phyloP scores from a whole-genome alignment of 2,113 vertebrate species.

The Ictidomys tridecemlineatus region DNA sequence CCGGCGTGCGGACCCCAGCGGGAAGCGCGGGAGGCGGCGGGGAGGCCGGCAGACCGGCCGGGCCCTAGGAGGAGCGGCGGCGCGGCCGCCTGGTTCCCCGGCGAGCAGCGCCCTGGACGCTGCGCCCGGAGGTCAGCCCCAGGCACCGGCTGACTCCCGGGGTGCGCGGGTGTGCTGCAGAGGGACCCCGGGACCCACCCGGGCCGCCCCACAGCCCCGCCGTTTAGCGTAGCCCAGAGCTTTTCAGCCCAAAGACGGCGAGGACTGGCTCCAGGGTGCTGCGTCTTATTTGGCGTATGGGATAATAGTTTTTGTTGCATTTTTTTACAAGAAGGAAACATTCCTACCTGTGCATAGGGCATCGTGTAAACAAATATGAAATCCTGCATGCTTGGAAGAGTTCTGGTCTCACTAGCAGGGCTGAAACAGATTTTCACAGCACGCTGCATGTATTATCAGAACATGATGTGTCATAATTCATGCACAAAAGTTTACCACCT shows the following conservation, averaged over 20 bases:
- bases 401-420: not conserved
- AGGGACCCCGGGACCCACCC: not conserved
- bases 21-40: slow-evolving; percentile 25
- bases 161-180: not conserved
- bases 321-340: slow-evolving; percentile 20
- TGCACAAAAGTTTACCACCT: slow-evolving; percentile 50
- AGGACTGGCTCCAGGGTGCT: not conserved
- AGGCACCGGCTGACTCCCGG: not conserved
- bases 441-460: slow-evolving; percentile 51
- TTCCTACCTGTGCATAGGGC: not conserved
- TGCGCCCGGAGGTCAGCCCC: not conserved
- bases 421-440: not conserved
- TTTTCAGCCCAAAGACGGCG: not conserved
- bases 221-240: not conserved
- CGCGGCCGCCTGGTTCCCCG: not conserved
- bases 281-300: not conserved
- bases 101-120: not conserved
- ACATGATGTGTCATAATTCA: slow-evolving; percentile 38
- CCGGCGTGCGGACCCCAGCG: too few species aligned
- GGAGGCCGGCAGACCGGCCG: slow-evolving; percentile 45
- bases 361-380: slow-evolving; percentile 48
- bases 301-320: not conserved
- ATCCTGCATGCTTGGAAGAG: not conserved
- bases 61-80: slow-evolving; percentile 49
- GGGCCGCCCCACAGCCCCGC: not conserved